Conservation (phyloP, 2,888 invertebrate genomes). For the Unio delphinus region DNA sequence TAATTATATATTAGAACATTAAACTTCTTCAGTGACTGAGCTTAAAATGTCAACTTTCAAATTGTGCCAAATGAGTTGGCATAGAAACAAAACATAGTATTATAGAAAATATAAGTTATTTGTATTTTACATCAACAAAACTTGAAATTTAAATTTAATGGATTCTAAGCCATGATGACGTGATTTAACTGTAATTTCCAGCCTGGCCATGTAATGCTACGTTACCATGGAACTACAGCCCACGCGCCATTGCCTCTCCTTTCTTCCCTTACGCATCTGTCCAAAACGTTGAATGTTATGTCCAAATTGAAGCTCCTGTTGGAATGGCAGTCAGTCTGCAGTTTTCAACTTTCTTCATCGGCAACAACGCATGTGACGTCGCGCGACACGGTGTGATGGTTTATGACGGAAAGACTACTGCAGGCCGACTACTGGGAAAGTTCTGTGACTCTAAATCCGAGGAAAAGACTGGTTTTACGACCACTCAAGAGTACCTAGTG, state of each 20-base stretch:
- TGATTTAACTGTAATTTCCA: constrained; percentile 7
- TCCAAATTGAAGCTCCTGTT: constrained; percentile 32
- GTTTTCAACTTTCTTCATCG: constrained; percentile 35
- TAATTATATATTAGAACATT: not conserved
- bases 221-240: constrained; percentile 37
- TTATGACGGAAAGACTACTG: constrained; percentile 18
- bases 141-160: not conserved
- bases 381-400: constrained; percentile 22
- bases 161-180: not conserved
- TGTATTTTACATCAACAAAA: no score
- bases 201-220: constrained; percentile 47
- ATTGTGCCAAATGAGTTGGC: no score
- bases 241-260: constrained; percentile 36
- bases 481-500: constrained; percentile 26
- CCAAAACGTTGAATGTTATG: constrained; percentile 29
- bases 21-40: not conserved
- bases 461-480: constrained; percentile 16
- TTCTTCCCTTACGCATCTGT: constrained; percentile 40
- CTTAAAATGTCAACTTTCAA: no score
- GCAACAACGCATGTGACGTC: constrained; percentile 17
- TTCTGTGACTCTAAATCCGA: constrained; percentile 27
- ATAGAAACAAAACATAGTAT: no score
- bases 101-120: no score
- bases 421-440: constrained; percentile 10
- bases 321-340: constrained; percentile 29